These are phyloP conservation scores for Setophaga petechia DNA, from an alignment of 2,113 vertebrate species.

Conservation along the genomic window DNA sequence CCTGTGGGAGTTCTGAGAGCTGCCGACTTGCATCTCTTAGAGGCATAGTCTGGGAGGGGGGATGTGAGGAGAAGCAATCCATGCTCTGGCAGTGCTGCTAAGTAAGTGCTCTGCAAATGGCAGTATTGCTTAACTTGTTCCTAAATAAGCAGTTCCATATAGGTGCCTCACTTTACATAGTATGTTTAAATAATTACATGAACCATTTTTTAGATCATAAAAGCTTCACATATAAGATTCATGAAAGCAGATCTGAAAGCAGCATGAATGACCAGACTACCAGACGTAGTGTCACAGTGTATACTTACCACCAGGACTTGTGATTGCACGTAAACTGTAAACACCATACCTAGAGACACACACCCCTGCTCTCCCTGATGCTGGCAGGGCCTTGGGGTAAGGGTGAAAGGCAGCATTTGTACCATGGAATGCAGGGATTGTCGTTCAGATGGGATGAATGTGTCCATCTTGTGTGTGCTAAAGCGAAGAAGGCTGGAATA, in stretches of 20 bases:
- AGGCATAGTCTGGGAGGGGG: background rate
- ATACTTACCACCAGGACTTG: background rate
- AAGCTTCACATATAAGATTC: background rate
- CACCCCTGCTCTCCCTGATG: background rate
- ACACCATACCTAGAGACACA: background rate
- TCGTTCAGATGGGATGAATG: background rate
- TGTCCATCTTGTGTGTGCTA: background rate
- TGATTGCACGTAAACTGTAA: background rate
- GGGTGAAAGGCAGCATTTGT: background rate
- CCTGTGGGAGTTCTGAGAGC: background rate
- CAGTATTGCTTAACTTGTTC: background rate
- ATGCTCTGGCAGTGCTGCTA: background rate
- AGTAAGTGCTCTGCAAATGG: background rate
- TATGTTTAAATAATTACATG: background rate
- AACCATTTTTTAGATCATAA: background rate
- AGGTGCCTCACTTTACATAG: background rate
- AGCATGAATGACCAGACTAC: background rate
- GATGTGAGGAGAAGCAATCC: background rate
- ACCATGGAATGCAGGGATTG: background rate
- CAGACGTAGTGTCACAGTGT: background rate
- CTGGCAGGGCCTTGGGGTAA: background rate
- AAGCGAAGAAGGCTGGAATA: background rate
- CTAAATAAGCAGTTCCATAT: background rate
- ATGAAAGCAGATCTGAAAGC: background rate
- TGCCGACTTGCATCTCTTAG: fast-evolving